These are phyloP conservation scores for Argyra leucocephala DNA, from an alignment of 2,888 invertebrate genomes.

Conservation along the genomic window DNA sequence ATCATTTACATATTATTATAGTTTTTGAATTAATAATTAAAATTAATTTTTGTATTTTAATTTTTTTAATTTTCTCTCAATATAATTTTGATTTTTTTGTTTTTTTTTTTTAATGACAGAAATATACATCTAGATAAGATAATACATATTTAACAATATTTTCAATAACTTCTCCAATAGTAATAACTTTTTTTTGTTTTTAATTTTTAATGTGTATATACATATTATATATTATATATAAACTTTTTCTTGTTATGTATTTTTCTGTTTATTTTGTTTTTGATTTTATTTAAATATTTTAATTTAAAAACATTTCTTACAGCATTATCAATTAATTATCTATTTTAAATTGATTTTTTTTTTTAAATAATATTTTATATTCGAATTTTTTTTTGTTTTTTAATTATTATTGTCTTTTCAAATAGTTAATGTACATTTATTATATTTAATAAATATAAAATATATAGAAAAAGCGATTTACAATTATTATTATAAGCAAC, in stretches of 20 bases:
- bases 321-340: too few relatives aligned
- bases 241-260: not conserved
- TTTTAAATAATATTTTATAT: not conserved
- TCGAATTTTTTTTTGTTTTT: not conserved
- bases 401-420: not conserved
- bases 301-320: not conserved
- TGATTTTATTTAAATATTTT: not conserved
- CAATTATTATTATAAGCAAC: not conserved
- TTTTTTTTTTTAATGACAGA: not conserved
- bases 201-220: too few relatives aligned
- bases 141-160: not conserved
- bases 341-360: too few relatives aligned
- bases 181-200: too few relatives aligned
- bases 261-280: not conserved
- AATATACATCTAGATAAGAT: not conserved
- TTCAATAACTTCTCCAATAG: too few relatives aligned
- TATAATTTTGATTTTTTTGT: too few relatives aligned
- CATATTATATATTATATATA: too few relatives aligned
- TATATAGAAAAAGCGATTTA: not conserved
- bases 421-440: not conserved
- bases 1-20: too few relatives aligned
- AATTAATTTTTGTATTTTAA: too few relatives aligned
- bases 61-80: too few relatives aligned
- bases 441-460: not conserved
- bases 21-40: too few relatives aligned